These are phyloP conservation scores for Ovis canadensis DNA, from an alignment of 2,113 vertebrate species.

Conservation along the genomic window DNA sequence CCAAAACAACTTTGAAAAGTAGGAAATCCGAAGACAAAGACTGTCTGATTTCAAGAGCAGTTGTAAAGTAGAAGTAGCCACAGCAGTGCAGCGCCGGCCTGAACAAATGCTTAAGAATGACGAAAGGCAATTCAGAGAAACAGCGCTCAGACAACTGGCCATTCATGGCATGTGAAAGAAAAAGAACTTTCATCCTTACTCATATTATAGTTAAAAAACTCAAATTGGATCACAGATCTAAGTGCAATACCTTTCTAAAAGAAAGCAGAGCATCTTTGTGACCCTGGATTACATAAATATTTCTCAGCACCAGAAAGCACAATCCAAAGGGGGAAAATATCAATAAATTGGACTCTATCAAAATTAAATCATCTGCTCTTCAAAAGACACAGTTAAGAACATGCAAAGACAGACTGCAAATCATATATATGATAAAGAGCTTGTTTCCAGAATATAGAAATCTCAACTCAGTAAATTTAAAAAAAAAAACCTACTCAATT, in stretches of 20 bases:
- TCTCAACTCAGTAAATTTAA: not conserved
- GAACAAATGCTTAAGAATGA: not conserved
- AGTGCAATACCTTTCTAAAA: not conserved
- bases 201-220: not conserved
- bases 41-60: not conserved
- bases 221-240: not conserved
- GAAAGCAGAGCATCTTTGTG: not conserved
- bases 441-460: not conserved
- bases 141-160: not conserved
- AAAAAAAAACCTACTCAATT: not conserved
- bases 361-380: not conserved
- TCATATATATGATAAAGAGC: not conserved
- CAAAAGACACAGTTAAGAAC: not conserved
- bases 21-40: not conserved
- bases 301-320: not conserved
- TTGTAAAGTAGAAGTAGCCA: not conserved
- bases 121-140: not conserved
- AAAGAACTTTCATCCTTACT: not conserved
- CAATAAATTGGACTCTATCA: not conserved
- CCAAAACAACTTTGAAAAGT: not conserved
- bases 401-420: not conserved
- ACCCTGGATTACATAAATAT: not conserved
- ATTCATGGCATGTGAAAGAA: not conserved
- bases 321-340: not conserved
- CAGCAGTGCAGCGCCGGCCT: not conserved